Conservation (phyloP, 2,888 invertebrate genomes). For the Ophion ellenae region DNA sequence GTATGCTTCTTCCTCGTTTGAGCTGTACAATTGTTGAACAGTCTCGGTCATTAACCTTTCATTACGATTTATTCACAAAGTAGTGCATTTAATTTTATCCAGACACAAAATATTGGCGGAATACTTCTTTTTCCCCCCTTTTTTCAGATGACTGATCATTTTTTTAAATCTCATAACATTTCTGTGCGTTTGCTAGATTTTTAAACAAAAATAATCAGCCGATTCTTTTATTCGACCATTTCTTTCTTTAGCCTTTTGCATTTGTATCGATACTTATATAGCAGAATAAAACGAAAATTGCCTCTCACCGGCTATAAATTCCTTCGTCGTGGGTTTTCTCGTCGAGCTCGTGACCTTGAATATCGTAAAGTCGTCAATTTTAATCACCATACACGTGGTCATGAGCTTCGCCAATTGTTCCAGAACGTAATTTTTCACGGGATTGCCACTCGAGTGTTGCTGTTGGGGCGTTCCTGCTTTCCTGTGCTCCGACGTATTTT, state of each 20-base stretch:
- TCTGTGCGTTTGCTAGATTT: background rate
- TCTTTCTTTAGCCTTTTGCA: background rate
- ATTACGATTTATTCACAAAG: constrained; percentile 2
- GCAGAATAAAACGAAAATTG: background rate
- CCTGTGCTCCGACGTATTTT: constrained; percentile 75
- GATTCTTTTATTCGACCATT: background rate
- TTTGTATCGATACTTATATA: background rate
- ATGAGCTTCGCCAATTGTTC: constrained; percentile 93
- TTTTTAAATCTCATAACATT: background rate
- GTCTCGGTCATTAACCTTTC: constrained; percentile 44
- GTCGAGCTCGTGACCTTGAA: constrained; percentile 92
- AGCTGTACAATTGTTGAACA: constrained; percentile 78
- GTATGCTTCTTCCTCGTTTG: constrained; percentile 82
- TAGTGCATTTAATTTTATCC: constrained; percentile 21
- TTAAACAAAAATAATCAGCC: background rate
- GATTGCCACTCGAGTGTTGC: constrained; percentile 80
- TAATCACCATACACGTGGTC: constrained; percentile 95
- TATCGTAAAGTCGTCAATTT: constrained; percentile 96
- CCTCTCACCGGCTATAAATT: constrained; percentile 89
- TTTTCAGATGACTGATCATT: background rate
- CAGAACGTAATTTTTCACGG: constrained; percentile 88
- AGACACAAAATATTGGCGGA: background rate
- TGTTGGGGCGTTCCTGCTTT: constrained; percentile 73
- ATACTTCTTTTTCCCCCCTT: background rate
- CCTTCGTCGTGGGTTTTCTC: constrained; percentile 90